Percentiles rank a stretch among this genome's conserved stretches.
These are phyloP conservation scores for Furcifer pardalis DNA, from an alignment of 2,797 vertebrate species.

Conservation along the genomic window DNA sequence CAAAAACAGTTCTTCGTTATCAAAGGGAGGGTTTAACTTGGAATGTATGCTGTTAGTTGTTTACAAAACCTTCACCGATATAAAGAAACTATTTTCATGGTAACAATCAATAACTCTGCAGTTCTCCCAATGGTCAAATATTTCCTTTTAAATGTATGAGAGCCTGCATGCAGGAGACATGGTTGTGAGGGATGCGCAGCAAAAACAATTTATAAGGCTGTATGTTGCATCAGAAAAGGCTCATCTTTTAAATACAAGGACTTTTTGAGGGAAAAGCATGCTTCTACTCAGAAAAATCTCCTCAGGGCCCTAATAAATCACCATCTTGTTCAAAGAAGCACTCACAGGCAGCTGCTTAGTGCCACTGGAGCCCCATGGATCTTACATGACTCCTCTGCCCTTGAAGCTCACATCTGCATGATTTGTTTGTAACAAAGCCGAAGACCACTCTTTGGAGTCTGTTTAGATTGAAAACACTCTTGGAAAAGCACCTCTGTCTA, in stretches of 20 bases:
- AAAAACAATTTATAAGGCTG: constrained; percentile 49
- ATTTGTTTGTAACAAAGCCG: not conserved
- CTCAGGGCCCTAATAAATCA: constrained; percentile 57
- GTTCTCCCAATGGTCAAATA: constrained; percentile 56
- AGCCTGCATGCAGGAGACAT: constrained; percentile 46
- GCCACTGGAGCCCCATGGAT: constrained; percentile 5
- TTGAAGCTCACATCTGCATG: not conserved
- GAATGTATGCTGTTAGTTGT: constrained; percentile 19
- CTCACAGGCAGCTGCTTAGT: constrained; percentile 17
- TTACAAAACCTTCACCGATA: constrained; percentile 47
- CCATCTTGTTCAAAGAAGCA: constrained; percentile 13
- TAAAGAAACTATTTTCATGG: constrained; percentile 59
- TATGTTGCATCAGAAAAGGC: constrained; percentile 45
- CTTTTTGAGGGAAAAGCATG: constrained; percentile 11
- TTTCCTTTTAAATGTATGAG: constrained; percentile 50
- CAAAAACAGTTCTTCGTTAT: not conserved
- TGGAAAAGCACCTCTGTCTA: constrained; percentile 37
- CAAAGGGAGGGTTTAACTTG: constrained; percentile 10
- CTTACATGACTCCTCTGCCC: not conserved
- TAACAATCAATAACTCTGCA: constrained; percentile 46
- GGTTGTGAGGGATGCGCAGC: constrained; percentile 55
- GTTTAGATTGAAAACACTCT: constrained; percentile 15
- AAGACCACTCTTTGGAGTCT: not conserved
- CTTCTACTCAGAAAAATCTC: constrained; percentile 46
- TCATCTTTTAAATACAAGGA: constrained; percentile 54